phyloP scores from a whole-genome alignment of 2,113 vertebrate genomes.

The Pitta sordida region DNA sequence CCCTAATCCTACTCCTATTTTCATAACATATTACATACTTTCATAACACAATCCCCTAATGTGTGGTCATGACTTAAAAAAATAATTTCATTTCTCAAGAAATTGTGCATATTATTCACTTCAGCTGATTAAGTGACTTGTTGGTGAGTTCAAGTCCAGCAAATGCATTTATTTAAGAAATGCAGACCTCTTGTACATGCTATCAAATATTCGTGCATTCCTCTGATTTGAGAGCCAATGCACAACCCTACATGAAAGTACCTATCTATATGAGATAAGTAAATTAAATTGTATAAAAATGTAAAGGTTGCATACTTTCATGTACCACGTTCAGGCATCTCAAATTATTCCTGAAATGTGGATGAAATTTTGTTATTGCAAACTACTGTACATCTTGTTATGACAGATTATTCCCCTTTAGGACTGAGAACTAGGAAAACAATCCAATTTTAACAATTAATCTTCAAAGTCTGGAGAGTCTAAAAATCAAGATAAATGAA shows the following conservation, averaged over 20 bases:
- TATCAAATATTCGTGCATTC: background rate
- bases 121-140: background rate
- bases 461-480: background rate
- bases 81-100: background rate
- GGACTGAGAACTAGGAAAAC: background rate
- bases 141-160: background rate
- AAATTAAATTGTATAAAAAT: background rate
- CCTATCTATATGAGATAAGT: background rate
- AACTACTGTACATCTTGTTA: background rate
- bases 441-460: background rate
- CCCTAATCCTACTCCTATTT: background rate
- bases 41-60: background rate
- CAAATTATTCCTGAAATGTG: background rate
- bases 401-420: background rate
- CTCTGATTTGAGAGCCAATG: background rate
- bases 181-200: background rate
- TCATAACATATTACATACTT: background rate
- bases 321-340: background rate
- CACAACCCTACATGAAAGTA: background rate
- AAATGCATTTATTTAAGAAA: background rate
- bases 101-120: background rate
- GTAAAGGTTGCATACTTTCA: background rate
- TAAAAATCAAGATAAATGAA: background rate
- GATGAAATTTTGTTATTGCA: background rate
- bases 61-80: fast-evolving